Conservation (phyloP, 2,888 invertebrate species). For the Dendrolimus pini region DNA sequence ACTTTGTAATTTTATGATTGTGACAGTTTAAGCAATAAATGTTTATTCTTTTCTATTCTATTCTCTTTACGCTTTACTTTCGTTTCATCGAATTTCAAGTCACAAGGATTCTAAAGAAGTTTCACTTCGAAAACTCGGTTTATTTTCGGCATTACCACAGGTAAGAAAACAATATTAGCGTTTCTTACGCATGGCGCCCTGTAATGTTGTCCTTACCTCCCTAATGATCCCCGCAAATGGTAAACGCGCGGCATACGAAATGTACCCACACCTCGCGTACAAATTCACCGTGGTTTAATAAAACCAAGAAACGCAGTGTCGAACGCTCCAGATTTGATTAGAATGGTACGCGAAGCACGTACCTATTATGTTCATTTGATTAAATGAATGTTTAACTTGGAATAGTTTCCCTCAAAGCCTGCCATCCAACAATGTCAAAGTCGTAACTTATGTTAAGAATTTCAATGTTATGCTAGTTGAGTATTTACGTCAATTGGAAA, state of each 20-base stretch:
- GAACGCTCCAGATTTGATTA: slow-evolving; percentile 51
- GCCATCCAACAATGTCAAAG: slow-evolving; percentile 37
- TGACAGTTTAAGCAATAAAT: too few species aligned
- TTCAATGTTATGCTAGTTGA: slow-evolving; percentile 17
- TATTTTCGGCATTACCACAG: not conserved
- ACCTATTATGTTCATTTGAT: slow-evolving; percentile 52
- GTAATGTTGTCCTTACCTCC: slow-evolving; percentile 29
- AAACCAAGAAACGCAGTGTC: slow-evolving; percentile 31
- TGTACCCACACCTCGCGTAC: slow-evolving; percentile 13
- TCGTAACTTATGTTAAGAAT: slow-evolving; percentile 28
- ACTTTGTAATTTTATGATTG: too few species aligned
- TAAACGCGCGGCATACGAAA: slow-evolving; percentile 24
- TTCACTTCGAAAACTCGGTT: too few species aligned
- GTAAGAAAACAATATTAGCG: slow-evolving; percentile 26
- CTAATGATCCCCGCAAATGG: slow-evolving; percentile 37
- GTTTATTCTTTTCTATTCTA: too few species aligned
- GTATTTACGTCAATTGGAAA: not conserved
- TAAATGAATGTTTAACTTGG: slow-evolving; percentile 46
- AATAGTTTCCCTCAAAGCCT: slow-evolving; percentile 36
- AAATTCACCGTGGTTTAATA: slow-evolving; percentile 32
- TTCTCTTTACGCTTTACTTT: too few species aligned
- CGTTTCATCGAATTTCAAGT: too few species aligned
- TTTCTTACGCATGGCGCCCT: slow-evolving; percentile 25
- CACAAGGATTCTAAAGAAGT: too few species aligned
- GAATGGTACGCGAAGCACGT: slow-evolving; percentile 43